Conservation (phyloP, 2,113 vertebrate genomes). For the Anguilla rostrata region DNA sequence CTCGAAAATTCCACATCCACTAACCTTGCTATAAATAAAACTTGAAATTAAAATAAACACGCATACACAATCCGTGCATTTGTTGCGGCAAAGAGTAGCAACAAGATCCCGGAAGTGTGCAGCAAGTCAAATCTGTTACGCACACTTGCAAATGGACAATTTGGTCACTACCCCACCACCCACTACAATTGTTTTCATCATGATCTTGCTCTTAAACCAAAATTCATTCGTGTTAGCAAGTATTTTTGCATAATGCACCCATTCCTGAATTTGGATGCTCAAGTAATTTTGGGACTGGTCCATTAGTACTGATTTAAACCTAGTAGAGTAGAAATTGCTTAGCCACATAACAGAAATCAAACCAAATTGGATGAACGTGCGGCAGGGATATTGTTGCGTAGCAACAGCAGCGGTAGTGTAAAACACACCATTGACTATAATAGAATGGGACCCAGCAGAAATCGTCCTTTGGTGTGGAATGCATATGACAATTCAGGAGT, state of each 20-base stretch:
- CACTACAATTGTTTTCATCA: not conserved
- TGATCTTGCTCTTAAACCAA: not conserved
- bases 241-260: not conserved
- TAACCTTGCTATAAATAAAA: too few species aligned
- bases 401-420: not conserved
- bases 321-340: not conserved
- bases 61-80: too few species aligned
- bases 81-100: too few species aligned
- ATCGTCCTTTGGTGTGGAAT: not conserved
- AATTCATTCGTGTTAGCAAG: too few species aligned
- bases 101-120: too few species aligned
- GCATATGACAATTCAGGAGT: not conserved
- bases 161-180: not conserved
- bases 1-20: too few species aligned
- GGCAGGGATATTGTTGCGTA: not conserved
- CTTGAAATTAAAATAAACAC: too few species aligned
- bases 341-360: not conserved
- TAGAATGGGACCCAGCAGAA: not conserved
- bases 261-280: not conserved
- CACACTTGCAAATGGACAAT: not conserved
- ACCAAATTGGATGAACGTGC: not conserved
- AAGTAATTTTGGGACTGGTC: not conserved
- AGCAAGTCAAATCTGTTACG: not conserved
- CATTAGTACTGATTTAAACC: not conserved
- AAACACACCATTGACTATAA: not conserved